A percentile compares a stretch with the other conserved stretches of the same genome.
Evolutionary conservation across 2,113 vertebrate species (phyloP).

Genomic region (Malurus cyaneus): DNA sequence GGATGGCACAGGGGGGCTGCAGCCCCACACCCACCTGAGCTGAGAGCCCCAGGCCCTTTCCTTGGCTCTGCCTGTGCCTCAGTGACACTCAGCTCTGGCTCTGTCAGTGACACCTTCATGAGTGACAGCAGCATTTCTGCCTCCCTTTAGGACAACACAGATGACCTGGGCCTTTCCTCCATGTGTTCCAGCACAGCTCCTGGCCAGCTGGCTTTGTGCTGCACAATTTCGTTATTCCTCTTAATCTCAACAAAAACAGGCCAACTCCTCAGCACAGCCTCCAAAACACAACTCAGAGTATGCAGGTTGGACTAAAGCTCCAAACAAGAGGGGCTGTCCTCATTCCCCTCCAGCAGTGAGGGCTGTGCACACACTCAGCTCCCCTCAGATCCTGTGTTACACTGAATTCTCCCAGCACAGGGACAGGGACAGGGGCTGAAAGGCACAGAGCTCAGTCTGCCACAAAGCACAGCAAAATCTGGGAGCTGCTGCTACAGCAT

Average conservation of each 20-base stretch:
- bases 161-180: neutral
- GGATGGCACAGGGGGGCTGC: neutral
- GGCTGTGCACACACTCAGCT: neutral
- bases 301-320: neutral
- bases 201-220: neutral
- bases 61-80: rapidly evolving
- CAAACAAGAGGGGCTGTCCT: neutral
- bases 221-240: neutral
- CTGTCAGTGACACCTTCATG: neutral
- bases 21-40: neutral
- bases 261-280: neutral
- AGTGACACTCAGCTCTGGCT: neutral
- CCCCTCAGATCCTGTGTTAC: neutral
- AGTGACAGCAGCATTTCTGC: neutral
- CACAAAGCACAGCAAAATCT: neutral
- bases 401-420: neutral
- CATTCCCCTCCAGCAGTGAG: neutral
- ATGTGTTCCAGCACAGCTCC: neutral
- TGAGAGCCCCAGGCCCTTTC: neutral
- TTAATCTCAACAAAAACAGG: neutral
- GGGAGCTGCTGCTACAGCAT: slow-evolving; percentile 11
- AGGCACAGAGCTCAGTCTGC: neutral
- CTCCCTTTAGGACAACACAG: neutral
- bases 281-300: neutral
- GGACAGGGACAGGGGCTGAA: slow-evolving; percentile 19